phyloP scores from a whole-genome alignment of 2,113 vertebrate genomes.

The Ceyx melanurus region DNA sequence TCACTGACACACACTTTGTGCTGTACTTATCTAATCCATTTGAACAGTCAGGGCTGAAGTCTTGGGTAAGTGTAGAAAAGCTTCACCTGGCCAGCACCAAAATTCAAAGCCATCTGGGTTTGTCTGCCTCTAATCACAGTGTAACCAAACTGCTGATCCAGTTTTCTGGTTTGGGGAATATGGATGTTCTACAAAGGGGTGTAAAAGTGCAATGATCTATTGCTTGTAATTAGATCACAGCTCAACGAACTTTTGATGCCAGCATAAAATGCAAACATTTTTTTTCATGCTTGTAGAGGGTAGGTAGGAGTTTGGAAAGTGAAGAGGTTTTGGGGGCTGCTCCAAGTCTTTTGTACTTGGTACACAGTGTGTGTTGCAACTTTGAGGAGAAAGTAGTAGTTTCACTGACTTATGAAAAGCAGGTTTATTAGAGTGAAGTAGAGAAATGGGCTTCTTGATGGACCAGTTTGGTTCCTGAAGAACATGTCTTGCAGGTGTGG shows the following conservation, averaged over 20 bases:
- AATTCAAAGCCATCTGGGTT: background rate
- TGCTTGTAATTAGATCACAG: background rate
- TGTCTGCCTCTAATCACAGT: rapidly evolving
- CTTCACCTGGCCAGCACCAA: background rate
- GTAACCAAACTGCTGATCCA: background rate
- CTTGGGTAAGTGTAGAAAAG: background rate
- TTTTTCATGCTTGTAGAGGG: background rate
- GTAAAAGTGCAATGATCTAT: background rate
- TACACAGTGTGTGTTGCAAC: background rate
- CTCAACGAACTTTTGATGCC: background rate
- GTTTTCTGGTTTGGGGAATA: background rate
- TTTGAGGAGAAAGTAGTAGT: background rate
- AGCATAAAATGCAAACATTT: background rate
- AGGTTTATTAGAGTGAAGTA: background rate
- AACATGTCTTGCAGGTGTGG: background rate
- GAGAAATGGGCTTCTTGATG: background rate
- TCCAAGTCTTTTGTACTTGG: background rate
- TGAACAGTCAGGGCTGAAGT: background rate
- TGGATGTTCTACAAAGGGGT: background rate
- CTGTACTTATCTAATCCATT: background rate
- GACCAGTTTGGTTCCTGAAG: background rate
- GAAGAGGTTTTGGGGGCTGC: background rate
- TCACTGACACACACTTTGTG: background rate
- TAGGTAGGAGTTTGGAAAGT: background rate
- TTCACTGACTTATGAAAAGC: background rate